Evolutionary conservation across 2,797 vertebrate genomes (phyloP).

Genomic region (Carapus acus): DNA sequence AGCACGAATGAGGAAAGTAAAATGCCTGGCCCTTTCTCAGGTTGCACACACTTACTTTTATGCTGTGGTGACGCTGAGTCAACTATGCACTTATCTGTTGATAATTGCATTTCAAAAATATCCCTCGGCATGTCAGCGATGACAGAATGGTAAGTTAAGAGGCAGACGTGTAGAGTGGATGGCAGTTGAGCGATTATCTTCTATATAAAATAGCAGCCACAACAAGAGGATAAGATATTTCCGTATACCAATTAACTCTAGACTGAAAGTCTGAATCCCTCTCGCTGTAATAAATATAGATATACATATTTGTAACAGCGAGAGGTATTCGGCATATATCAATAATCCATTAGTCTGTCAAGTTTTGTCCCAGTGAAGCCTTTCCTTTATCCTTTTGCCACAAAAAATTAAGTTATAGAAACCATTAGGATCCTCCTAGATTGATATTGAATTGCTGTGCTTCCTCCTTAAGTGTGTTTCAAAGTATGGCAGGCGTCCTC

Average conservation of each 20-base stretch:
- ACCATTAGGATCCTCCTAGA: constrained; percentile 61
- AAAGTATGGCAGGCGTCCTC: constrained; percentile 66
- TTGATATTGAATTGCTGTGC: constrained; percentile 62
- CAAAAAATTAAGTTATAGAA: constrained; percentile 20
- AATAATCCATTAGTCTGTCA: constrained; percentile 43
- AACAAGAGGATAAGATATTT: too few relatives aligned
- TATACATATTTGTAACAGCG: too few relatives aligned
- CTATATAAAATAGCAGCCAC: neutral
- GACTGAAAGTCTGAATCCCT: too few relatives aligned
- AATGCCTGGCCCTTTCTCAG: constrained; percentile 8
- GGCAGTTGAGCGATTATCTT: neutral
- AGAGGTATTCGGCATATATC: constrained; percentile 25
- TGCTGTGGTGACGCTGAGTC: constrained; percentile 8
- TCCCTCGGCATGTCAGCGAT: constrained; percentile 16
- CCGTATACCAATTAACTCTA: too few relatives aligned
- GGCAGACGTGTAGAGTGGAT: constrained; percentile 1
- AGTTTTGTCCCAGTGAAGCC: constrained; percentile 42
- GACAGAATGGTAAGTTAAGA: constrained; percentile 25
- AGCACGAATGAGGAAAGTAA: constrained; percentile 1
- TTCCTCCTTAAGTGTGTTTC: constrained; percentile 68
- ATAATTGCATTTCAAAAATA: constrained; percentile 25
- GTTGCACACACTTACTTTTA: constrained; percentile 10
- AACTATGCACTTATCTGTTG: too few relatives aligned
- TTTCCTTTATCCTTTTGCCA: constrained; percentile 35
- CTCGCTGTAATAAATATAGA: too few relatives aligned